Conservation (phyloP, 2,113 vertebrate genomes). For the Catharus bicknelli region DNA sequence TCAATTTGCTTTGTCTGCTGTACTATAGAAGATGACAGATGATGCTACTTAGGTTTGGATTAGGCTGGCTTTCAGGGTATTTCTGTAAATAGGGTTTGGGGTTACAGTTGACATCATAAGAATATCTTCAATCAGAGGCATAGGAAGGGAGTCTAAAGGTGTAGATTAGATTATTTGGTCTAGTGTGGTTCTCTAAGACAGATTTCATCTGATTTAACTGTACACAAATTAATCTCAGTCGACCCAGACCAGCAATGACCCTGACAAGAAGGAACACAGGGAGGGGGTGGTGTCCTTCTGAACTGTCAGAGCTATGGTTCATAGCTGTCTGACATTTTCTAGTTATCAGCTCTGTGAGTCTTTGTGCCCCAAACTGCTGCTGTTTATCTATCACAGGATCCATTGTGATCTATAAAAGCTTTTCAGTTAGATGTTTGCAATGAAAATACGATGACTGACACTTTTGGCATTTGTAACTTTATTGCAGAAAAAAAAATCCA, state of each 20-base stretch:
- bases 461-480: slow-evolving; percentile 55
- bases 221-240: not conserved
- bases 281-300: slow-evolving; percentile 5
- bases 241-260: slow-evolving; percentile 6
- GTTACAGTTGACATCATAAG: not conserved
- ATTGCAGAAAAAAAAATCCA: slow-evolving; percentile 65
- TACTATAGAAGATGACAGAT: not conserved
- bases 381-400: not conserved
- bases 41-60: slow-evolving; percentile 3
- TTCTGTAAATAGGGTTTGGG: not conserved
- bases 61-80: not conserved
- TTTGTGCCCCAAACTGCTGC: not conserved
- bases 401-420: not conserved
- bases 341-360: not conserved
- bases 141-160: not conserved
- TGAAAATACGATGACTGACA: not conserved
- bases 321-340: not conserved
- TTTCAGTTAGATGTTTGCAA: not conserved
- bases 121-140: not conserved
- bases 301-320: not conserved
- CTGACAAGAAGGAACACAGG: slow-evolving; percentile 15
- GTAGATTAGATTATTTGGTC: not conserved
- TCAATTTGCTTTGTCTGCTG: not conserved
- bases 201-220: not conserved
- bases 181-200: not conserved